Conservation (phyloP, 2,113 vertebrate genomes). For the Ameiurus melas region DNA sequence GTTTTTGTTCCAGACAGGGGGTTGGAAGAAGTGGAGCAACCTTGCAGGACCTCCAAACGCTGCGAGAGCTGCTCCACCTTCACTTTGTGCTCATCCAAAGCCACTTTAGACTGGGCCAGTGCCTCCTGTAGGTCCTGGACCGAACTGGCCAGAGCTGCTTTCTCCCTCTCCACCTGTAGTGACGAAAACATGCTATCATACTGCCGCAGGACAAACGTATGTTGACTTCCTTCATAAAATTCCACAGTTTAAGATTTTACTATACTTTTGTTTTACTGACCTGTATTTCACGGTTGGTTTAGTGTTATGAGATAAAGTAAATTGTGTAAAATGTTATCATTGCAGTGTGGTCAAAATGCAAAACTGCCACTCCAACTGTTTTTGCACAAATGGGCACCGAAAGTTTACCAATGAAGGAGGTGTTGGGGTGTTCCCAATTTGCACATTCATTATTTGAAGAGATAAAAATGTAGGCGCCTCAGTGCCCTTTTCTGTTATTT, state of each 20-base stretch:
- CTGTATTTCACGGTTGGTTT: neutral
- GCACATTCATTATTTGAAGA: neutral
- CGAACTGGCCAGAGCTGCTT: slow-evolving; percentile 66
- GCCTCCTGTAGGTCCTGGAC: slow-evolving; percentile 78
- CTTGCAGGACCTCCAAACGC: slow-evolving; percentile 67
- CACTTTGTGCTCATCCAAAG: slow-evolving; percentile 73
- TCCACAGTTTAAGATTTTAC: neutral
- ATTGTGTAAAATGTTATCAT: neutral
- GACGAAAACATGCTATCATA: neutral
- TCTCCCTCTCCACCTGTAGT: slow-evolving; percentile 76
- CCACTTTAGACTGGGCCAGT: slow-evolving; percentile 72
- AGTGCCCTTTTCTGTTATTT: neutral
- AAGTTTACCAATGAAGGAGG: neutral
- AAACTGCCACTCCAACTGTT: neutral
- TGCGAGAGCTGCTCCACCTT: slow-evolving; percentile 72
- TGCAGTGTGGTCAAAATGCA: neutral
- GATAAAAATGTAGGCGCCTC: neutral
- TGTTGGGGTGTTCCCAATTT: neutral
- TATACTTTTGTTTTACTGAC: neutral
- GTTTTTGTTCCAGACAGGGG: slow-evolving; percentile 11
- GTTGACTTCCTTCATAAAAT: neutral
- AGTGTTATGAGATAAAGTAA: neutral
- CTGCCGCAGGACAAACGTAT: neutral
- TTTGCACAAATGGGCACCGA: neutral
- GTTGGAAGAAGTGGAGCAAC: neutral